Evolutionary conservation across 2,888 invertebrate genomes (phyloP).

Genomic region (Aspidiotus destructor): DNA sequence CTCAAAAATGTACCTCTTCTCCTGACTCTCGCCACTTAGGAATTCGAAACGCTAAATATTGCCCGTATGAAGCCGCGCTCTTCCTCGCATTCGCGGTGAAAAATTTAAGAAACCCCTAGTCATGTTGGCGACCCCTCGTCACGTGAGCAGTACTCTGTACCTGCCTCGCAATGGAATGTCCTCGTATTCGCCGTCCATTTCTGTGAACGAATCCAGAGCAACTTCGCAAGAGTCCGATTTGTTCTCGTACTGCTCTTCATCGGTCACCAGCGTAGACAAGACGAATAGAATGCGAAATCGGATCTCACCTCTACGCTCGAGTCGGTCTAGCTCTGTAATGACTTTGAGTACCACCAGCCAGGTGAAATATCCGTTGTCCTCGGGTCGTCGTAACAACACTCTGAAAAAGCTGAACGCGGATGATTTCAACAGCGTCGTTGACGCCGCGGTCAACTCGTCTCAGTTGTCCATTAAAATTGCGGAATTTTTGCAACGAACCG

Average conservation of each 20-base stretch:
- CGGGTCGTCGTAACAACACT: slow-evolving; percentile 13
- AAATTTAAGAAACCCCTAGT: neutral
- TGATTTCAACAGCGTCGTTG: neutral
- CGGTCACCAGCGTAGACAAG: neutral
- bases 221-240: slow-evolving; percentile 25
- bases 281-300: neutral
- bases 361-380: slow-evolving; percentile 8
- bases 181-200: slow-evolving; percentile 14
- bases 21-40: no score
- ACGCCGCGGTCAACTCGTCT: slow-evolving; percentile 60
- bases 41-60: no score
- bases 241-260: slow-evolving; percentile 10
- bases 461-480: slow-evolving; percentile 65
- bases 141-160: slow-evolving; percentile 11
- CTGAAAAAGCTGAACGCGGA: slow-evolving; percentile 10
- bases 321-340: slow-evolving; percentile 6
- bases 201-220: slow-evolving; percentile 17
- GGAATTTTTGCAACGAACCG: slow-evolving; percentile 68
- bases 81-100: no score
- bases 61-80: no score
- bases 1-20: no score
- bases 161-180: slow-evolving; percentile 2
- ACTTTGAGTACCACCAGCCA: neutral
- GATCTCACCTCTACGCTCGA: slow-evolving; percentile 1
- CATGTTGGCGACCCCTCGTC: slow-evolving; percentile 15